Percentiles rank a stretch among this genome's conserved stretches.
Conservation (phyloP, 2,888 invertebrate genomes). For the Molorchus minor region DNA sequence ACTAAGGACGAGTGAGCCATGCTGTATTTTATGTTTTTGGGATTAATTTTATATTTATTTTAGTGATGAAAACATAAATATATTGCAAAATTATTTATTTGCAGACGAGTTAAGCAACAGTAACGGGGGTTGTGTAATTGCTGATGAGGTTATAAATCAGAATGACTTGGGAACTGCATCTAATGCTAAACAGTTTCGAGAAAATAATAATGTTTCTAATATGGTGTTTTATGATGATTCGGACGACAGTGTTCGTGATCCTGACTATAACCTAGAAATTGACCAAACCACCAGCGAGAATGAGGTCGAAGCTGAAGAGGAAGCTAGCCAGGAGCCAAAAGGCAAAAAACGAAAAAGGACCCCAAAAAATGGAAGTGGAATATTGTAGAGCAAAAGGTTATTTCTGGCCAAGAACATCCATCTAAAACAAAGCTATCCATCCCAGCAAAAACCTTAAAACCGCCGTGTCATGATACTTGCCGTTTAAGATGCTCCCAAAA, state of each 20-base stretch:
- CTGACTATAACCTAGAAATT: no score
- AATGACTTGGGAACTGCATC: no score
- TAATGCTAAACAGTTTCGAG: no score
- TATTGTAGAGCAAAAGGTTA: conserved; percentile 11
- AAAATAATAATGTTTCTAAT: no score
- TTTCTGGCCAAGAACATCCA: conserved; percentile 21
- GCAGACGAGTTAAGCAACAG: background rate
- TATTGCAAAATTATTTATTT: background rate
- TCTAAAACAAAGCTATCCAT: conserved; percentile 4
- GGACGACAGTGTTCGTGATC: no score
- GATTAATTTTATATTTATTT: background rate
- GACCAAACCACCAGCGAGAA: no score
- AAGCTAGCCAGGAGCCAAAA: conserved; percentile 1
- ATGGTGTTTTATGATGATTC: no score
- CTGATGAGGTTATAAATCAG: no score
- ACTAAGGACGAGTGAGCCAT: background rate
- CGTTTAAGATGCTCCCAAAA: conserved; percentile 13
- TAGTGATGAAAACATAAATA: background rate
- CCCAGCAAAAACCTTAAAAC: conserved; percentile 15
- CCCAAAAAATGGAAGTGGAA: conserved; percentile 24
- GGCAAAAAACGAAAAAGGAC: conserved; percentile 28
- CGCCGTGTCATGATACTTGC: conserved; percentile 10
- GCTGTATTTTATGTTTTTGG: background rate
- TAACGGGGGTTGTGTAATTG: no score
- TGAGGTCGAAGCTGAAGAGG: conserved; percentile 18